A percentile compares a stretch with the other conserved stretches of the same genome.
Evolutionary conservation across 35 echinoderm and acorn worm species (phyloP).

Genomic region (Heliocidaris tuberculata): DNA sequence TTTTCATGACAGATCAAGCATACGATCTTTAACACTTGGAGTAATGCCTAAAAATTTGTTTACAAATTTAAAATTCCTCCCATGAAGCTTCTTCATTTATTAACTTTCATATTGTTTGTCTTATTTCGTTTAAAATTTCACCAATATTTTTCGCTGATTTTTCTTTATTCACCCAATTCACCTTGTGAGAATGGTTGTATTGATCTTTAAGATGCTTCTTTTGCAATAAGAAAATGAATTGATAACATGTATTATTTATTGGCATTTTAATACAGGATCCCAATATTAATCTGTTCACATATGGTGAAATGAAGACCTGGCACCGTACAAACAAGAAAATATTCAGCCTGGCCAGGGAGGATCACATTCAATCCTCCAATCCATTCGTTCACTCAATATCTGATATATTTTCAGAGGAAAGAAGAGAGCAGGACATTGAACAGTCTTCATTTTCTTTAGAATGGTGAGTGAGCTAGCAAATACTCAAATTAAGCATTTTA

Average conservation of each 20-base stretch:
- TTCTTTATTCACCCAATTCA: no score
- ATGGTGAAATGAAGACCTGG: not conserved
- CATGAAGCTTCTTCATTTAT: no score
- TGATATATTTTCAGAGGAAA: constrained; percentile 21
- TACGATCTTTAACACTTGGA: no score
- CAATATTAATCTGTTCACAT: constrained; percentile 2
- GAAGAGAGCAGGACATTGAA: not conserved
- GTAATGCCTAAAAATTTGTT: no score
- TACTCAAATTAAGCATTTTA: no score
- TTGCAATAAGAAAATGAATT: no score
- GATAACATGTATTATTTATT: not conserved
- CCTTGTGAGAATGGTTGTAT: no score
- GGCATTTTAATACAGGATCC: not conserved
- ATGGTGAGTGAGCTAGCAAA: not conserved
- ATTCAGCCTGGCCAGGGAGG: not conserved
- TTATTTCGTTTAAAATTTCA: no score
- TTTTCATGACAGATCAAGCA: no score
- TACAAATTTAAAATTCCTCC: no score
- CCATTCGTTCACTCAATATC: not conserved
- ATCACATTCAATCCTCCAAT: not conserved
- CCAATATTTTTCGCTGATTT: no score
- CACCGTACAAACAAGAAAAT: not conserved
- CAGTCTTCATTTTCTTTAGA: constrained; percentile 25
- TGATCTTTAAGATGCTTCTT: no score
- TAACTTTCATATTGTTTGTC: not conserved